Evolutionary conservation across 2,113 vertebrate genomes (phyloP).

Genomic region (Nothocercus nigrocapillus): DNA sequence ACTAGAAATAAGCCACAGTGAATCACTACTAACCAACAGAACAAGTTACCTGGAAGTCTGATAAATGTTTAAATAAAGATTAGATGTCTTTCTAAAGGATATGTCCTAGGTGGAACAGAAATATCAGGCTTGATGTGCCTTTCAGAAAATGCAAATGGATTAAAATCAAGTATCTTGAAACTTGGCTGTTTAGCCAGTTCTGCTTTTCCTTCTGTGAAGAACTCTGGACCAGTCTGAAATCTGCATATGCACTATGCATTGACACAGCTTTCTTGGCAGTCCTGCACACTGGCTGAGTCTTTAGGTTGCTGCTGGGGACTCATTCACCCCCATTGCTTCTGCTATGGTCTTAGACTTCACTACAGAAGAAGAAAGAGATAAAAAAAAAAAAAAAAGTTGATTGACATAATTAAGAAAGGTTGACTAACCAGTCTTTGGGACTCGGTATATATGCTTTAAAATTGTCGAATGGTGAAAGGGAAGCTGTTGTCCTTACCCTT

Average conservation of each 20-base stretch:
- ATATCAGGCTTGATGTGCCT: not conserved
- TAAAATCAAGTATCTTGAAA: not conserved
- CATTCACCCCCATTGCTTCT: not conserved
- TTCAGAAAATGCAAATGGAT: not conserved
- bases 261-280: not conserved
- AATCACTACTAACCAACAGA: not conserved
- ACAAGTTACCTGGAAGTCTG: not conserved
- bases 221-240: not conserved
- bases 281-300: not conserved
- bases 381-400: not conserved
- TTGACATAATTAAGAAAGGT: not conserved
- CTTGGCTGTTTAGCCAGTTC: not conserved
- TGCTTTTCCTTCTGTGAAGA: not conserved
- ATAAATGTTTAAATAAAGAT: not conserved
- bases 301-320: not conserved
- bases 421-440: not conserved
- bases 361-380: not conserved
- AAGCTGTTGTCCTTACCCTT: not conserved
- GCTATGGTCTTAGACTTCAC: not conserved
- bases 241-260: accelerated
- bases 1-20: not conserved
- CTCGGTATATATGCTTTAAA: not conserved
- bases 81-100: not conserved
- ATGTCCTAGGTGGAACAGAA: not conserved
- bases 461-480: not conserved